Base-by-base conservation (phyloP, 2,888 invertebrate genomes). In the Xanthostigma xanthostigma region DNA sequence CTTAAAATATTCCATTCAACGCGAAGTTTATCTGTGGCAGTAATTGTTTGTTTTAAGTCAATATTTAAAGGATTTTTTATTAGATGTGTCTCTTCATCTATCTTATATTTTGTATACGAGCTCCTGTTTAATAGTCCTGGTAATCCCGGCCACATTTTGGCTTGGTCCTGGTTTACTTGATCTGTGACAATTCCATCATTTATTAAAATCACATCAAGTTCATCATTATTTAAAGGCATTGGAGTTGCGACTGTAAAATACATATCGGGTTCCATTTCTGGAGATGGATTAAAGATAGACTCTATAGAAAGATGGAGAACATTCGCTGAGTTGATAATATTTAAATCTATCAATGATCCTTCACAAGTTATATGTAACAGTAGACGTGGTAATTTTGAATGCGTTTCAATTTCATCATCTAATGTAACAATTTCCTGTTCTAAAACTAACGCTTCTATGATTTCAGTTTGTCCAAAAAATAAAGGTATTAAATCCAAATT, bases 271-370 rank as follows among this genome's bases (percentile, higher is more conserved):
- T 50, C 44, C 45, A 57, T 53, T 6, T 56, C 34, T 11, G 50
- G 41, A 2, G 64, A 64, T 42, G 62, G 45, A 53, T 65, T 65
- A 51, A 61, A 64, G 50, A 66, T 58, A 2, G 65, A 63, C 55
- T 67, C 65, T 2, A 64, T 46, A 2, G 66, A 64, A 36, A 64
- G 52, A 49, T 58, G 57, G 9, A 64, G 36, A 45, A 64, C 54
- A 14, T 58, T 60, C 14, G 56, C 49, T 34, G 56, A 47, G 40
- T 50, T 49, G 33, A 51, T 49, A 9, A 46, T 41, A 9, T 53
- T 44, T 35, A 10, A 9, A 3, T 14, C 27, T 6, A 41, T 11
- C 9, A 54, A 49, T 14, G 53, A 53, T 48, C 57, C 55, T 40
- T 58, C 56, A 9, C 59, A 53, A 1, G 50, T 51, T 13, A 64